Conservation (phyloP, 2,888 invertebrate species). For the Rhimphoctona megacephalus region DNA sequence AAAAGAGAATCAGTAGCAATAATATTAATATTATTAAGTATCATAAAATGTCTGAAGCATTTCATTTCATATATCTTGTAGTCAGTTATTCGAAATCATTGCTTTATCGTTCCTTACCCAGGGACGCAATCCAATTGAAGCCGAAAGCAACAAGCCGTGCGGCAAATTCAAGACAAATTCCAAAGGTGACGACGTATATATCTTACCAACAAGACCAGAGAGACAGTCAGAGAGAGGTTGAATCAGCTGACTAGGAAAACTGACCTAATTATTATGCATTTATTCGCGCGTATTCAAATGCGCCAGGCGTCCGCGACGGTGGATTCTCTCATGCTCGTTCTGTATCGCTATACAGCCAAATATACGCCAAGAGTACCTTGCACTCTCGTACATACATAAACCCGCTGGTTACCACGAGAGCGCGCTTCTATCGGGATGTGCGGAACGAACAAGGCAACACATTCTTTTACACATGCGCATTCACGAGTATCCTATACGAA, state of each 20-base stretch:
- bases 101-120: neutral
- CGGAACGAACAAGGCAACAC: slow-evolving; percentile 45
- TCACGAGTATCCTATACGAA: neutral
- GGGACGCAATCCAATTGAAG: neutral
- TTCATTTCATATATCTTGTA: neutral
- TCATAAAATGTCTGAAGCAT: neutral
- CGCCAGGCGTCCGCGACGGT: slow-evolving; percentile 78
- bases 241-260: slow-evolving; percentile 84
- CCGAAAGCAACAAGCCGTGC: slow-evolving; percentile 39
- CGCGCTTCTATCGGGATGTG: slow-evolving; percentile 20
- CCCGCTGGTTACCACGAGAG: slow-evolving; percentile 29
- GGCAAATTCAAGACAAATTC: slow-evolving; percentile 75
- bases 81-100: neutral
- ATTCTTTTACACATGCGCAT: slow-evolving; percentile 25
- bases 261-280: slow-evolving; percentile 85
- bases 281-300: slow-evolving; percentile 85
- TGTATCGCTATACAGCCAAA: slow-evolving; percentile 57
- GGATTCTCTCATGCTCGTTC: slow-evolving; percentile 68
- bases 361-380: slow-evolving; percentile 48
- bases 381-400: slow-evolving; percentile 48
- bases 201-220: slow-evolving; percentile 66
- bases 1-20: neutral
- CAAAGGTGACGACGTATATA: slow-evolving; percentile 70
- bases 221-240: slow-evolving; percentile 45
- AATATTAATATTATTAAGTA: neutral